Percentiles rank a stretch among this genome's conserved stretches.
Evolutionary conservation across 2,797 vertebrate genomes (phyloP).

Genomic region (Sebastiscus tertius): DNA sequence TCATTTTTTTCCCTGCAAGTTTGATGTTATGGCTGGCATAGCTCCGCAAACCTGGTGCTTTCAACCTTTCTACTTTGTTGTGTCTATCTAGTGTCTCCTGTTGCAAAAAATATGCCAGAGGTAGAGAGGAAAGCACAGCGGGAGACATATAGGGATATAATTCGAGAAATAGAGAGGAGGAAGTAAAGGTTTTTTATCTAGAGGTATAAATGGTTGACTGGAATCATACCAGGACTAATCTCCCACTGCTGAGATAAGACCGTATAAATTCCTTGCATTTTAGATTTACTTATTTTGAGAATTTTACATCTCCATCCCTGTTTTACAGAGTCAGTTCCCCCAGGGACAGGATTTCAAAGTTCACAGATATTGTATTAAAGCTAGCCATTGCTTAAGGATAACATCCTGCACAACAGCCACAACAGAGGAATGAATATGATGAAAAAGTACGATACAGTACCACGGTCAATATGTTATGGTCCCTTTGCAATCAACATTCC

Average conservation of each 20-base stretch:
- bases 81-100: background rate
- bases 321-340: constrained; percentile 14
- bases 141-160: background rate
- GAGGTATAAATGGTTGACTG: constrained; percentile 21
- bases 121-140: background rate
- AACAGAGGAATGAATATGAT: background rate
- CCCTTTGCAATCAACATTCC: constrained; percentile 15
- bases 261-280: constrained; percentile 30
- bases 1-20: background rate
- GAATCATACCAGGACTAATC: constrained; percentile 45
- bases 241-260: constrained; percentile 38
- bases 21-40: background rate
- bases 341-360: constrained; percentile 49
- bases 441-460: background rate
- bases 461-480: constrained; percentile 25
- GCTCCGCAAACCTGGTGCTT: background rate
- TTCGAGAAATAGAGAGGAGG: background rate
- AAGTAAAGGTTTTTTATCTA: constrained; percentile 39
- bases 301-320: constrained; percentile 16
- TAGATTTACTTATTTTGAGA: constrained; percentile 24
- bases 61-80: background rate
- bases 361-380: constrained; percentile 38
- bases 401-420: constrained; percentile 7
- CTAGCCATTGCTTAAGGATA: constrained; percentile 28
- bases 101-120: background rate